Evolutionary conservation across 2,797 vertebrate genomes (phyloP).

Genomic region (Oreochromis grahami): DNA sequence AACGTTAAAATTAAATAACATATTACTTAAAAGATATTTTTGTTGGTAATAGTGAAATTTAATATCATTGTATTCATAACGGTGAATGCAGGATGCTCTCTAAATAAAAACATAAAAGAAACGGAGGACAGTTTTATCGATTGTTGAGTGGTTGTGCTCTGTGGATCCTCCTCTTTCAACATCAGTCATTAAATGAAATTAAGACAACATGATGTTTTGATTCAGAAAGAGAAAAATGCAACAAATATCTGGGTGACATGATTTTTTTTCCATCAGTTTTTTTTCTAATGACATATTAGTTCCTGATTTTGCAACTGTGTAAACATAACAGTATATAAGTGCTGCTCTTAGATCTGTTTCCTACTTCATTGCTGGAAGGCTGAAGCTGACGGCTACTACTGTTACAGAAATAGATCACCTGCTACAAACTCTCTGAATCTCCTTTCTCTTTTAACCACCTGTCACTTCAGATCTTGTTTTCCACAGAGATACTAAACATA

Average conservation of each 20-base stretch:
- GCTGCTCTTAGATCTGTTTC: neutral
- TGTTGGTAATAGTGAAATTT: neutral
- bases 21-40: neutral
- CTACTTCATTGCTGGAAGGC: neutral
- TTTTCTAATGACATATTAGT: neutral
- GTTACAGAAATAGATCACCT: too few species aligned
- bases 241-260: neutral
- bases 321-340: neutral
- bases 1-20: neutral
- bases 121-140: neutral
- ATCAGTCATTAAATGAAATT: neutral
- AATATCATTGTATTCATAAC: neutral
- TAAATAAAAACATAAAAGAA: neutral
- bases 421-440: too few species aligned
- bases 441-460: too few species aligned
- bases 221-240: neutral
- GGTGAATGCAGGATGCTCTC: neutral
- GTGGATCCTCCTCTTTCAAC: neutral
- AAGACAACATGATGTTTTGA: neutral
- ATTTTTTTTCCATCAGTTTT: neutral
- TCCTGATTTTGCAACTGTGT: neutral
- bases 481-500: too few species aligned
- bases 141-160: neutral
- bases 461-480: too few species aligned
- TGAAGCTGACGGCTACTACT: neutral